phyloP scores from a whole-genome alignment of 2,888 invertebrate species.

The Oscheius sp. region DNA sequence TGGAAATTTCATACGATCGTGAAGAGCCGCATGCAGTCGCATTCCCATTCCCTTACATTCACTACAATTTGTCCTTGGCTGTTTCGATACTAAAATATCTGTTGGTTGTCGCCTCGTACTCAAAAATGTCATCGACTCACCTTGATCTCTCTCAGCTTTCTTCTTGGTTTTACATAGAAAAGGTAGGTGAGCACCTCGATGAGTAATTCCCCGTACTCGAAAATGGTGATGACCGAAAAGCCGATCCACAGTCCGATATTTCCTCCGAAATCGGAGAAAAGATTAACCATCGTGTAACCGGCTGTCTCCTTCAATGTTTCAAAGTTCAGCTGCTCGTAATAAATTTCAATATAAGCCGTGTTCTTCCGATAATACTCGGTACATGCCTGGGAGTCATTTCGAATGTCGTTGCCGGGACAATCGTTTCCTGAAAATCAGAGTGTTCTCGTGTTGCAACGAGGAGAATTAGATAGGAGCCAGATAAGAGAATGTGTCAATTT shows the following conservation, averaged over 20 bases:
- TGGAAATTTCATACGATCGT: too few relatives aligned
- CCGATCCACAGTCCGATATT: constrained; percentile 74
- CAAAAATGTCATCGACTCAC: background rate
- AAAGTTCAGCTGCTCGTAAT: constrained; percentile 73
- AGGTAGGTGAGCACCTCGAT: constrained; percentile 33
- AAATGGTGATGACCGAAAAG: constrained; percentile 68
- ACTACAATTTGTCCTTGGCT: background rate
- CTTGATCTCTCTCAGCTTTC: constrained; percentile 35
- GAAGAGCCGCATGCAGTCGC: too few relatives aligned
- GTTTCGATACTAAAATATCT: constrained; percentile 14
- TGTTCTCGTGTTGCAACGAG: background rate
- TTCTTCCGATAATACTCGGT: constrained; percentile 70
- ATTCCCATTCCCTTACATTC: constrained; percentile 15
- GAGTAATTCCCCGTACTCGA: constrained; percentile 55
- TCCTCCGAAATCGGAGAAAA: constrained; percentile 73
- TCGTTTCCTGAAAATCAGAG: constrained; percentile 50
- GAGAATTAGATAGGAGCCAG: background rate
- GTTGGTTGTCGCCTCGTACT: background rate
- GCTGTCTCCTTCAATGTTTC: constrained; percentile 72
- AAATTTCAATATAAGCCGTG: constrained; percentile 73
- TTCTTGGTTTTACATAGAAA: constrained; percentile 27
- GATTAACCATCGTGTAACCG: constrained; percentile 72
- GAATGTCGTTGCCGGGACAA: constrained; percentile 65
- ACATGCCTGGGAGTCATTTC: constrained; percentile 69
- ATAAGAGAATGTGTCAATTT: constrained; percentile 18